Percentiles rank a stretch among this genome's conserved stretches.
These are phyloP conservation scores for Agriopis leucophaearia DNA, from an alignment of 2,888 invertebrate species.

Conservation along the genomic window DNA sequence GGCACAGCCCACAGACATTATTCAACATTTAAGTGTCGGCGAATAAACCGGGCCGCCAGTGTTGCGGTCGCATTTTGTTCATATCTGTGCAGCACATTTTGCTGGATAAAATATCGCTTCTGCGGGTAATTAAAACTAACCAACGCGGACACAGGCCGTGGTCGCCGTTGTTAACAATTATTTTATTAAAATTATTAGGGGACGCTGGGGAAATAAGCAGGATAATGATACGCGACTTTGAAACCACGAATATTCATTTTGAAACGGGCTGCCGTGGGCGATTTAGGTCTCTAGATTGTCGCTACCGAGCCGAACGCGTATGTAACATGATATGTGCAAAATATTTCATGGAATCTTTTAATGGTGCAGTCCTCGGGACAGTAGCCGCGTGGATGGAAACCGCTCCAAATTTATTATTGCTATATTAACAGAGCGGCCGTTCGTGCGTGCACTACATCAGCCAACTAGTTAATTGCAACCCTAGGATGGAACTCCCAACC, in stretches of 20 bases:
- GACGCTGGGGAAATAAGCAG: conserved; percentile 67
- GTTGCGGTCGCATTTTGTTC: conserved; percentile 63
- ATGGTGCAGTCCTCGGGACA: conserved; percentile 62
- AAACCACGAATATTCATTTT: conserved; percentile 59
- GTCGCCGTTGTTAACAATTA: conserved; percentile 67
- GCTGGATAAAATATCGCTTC: conserved; percentile 72
- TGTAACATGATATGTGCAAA: conserved; percentile 64
- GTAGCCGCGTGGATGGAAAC: conserved; percentile 66
- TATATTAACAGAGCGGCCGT: conserved; percentile 74
- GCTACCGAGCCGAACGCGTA: conserved; percentile 43
- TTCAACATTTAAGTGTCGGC: conserved; percentile 53
- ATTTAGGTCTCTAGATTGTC: conserved; percentile 44
- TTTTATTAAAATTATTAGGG: conserved; percentile 73
- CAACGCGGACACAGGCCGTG: conserved; percentile 59
- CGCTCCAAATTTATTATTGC: conserved; percentile 81
- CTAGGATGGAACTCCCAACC: conserved; percentile 79
- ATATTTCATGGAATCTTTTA: conserved; percentile 72
- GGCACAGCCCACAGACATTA: conserved; percentile 39
- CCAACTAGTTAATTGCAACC: conserved; percentile 80
- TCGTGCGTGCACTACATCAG: conserved; percentile 75
- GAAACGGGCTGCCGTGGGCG: conserved; percentile 47
- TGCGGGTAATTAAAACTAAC: conserved; percentile 77
- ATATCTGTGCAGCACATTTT: conserved; percentile 68
- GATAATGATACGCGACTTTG: conserved; percentile 57
- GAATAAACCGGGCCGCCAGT: conserved; percentile 53